These are phyloP conservation scores for Serranus cabrilla DNA, from an alignment of 2,797 vertebrate genomes.

Conservation along the genomic window DNA sequence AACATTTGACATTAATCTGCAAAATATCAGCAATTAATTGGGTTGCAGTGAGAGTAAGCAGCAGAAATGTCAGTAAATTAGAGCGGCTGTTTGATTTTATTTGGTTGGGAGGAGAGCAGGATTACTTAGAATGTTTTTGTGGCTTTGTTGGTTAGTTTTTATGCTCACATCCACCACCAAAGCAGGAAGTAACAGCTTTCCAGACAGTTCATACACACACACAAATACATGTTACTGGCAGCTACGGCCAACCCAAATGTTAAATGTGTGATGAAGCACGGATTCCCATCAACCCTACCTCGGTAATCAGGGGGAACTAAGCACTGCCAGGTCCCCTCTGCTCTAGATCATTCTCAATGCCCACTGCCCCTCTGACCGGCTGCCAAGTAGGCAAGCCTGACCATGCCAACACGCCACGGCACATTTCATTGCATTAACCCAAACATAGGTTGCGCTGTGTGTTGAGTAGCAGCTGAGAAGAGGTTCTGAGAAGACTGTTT, in stretches of 20 bases:
- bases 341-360: conserved; percentile 61
- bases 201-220: conserved; percentile 2
- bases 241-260: background rate
- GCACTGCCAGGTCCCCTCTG: conserved; percentile 53
- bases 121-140: background rate
- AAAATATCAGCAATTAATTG: conserved; percentile 10
- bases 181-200: conserved; percentile 5
- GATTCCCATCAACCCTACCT: conserved; percentile 45
- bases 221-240: conserved; percentile 25
- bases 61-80: background rate
- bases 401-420: conserved; percentile 56
- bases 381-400: conserved; percentile 56
- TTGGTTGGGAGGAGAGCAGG: background rate
- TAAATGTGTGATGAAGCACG: conserved; percentile 40
- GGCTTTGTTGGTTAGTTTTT: background rate
- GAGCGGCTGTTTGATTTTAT: conserved; percentile 6
- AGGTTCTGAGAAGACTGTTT: conserved; percentile 43
- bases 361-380: conserved; percentile 58
- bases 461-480: conserved; percentile 40
- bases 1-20: background rate
- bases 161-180: background rate
- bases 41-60: background rate
- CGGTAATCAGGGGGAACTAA: conserved; percentile 63
- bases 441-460: conserved; percentile 53
- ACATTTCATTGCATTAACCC: conserved; percentile 68